phyloP scores from a whole-genome alignment of 2,113 vertebrate genomes.

The Aptenodytes patagonicus region DNA sequence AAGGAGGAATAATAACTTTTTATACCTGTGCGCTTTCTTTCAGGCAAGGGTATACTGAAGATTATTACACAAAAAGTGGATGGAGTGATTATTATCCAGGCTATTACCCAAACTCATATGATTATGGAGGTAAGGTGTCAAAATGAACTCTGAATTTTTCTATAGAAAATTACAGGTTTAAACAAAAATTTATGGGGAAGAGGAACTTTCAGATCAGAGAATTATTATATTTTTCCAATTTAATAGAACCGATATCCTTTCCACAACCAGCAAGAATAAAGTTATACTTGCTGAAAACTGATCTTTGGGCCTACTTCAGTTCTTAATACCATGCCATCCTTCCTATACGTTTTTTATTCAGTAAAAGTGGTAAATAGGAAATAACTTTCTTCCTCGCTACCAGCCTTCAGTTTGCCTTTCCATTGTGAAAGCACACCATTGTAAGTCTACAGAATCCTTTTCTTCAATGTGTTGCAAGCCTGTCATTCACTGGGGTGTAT shows the following conservation, averaged over 20 bases:
- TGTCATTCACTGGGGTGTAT: not conserved
- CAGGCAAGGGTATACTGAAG: constrained; percentile 87
- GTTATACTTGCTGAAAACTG: not conserved
- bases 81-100: constrained; percentile 86
- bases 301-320: not conserved
- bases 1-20: not conserved
- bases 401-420: not conserved
- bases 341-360: not conserved
- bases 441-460: not conserved
- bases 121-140: constrained; percentile 73
- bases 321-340: not conserved
- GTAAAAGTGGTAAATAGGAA: not conserved
- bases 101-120: constrained; percentile 81
- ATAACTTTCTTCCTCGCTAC: not conserved
- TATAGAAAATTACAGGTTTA: not conserved
- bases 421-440: not conserved
- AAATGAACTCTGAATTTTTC: not conserved
- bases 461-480: not conserved
- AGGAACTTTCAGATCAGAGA: not conserved
- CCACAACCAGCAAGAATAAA: not conserved
- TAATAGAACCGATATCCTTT: not conserved
- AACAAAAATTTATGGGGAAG: not conserved
- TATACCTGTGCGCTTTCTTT: not conserved
- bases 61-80: constrained; percentile 78
- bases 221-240: not conserved